These are phyloP conservation scores for Drosophila paracracens DNA, from an alignment of 2,888 invertebrate genomes.

Conservation along the genomic window DNA sequence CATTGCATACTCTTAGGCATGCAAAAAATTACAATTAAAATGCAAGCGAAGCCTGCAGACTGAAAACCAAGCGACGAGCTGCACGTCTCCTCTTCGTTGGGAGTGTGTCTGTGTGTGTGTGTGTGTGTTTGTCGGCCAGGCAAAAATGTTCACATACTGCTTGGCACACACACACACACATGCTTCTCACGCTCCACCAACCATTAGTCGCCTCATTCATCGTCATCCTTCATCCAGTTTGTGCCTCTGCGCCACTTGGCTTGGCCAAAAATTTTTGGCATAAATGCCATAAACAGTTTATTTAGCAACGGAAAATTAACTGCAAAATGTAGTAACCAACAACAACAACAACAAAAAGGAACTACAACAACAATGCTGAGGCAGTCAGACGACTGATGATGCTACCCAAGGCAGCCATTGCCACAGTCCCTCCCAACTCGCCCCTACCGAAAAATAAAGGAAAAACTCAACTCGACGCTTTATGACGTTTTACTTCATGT, in stretches of 20 bases:
- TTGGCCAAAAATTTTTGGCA: conserved; percentile 78
- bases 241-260: conserved; percentile 27
- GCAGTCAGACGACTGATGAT: conserved; percentile 64
- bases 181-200: conserved; percentile 22
- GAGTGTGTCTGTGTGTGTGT: conserved; percentile 6
- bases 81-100: conserved; percentile 22
- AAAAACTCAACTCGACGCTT: conserved; percentile 73
- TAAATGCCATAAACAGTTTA: conserved; percentile 83
- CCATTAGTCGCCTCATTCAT: conserved; percentile 49
- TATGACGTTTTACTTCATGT: conserved; percentile 81
- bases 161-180: conserved; percentile 12
- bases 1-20: conserved; percentile 41
- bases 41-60: conserved; percentile 44
- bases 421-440: conserved; percentile 6
- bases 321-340: conserved; percentile 73
- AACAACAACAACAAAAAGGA: conserved; percentile 17
- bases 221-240: conserved; percentile 55
- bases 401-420: conserved; percentile 66
- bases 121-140: conserved; percentile 46
- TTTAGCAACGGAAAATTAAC: conserved; percentile 83
- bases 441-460: conserved; percentile 27
- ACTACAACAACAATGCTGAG: conserved; percentile 28
- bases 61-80: conserved; percentile 25
- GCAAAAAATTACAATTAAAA: conserved; percentile 73
- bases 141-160: conserved; percentile 57